phyloP scores from a whole-genome alignment of 2,113 vertebrate species.

The Columba janthina region DNA sequence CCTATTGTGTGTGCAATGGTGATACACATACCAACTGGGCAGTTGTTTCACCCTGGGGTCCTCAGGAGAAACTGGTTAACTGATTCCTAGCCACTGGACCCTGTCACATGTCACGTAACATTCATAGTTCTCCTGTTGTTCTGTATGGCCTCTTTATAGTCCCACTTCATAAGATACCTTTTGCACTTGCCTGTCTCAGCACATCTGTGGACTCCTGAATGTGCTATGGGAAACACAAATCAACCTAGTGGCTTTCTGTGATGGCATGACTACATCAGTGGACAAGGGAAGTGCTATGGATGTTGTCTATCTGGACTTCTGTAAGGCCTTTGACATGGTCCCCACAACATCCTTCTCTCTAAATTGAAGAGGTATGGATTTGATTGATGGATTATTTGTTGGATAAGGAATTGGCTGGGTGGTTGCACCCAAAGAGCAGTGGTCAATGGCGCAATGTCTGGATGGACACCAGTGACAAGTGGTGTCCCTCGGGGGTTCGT shows the following conservation, averaged over 20 bases:
- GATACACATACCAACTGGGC: not conserved
- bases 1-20: not conserved
- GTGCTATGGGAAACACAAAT: not conserved
- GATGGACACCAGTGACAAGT: not conserved
- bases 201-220: not conserved
- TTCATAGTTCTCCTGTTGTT: not conserved
- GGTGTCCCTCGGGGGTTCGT: not conserved
- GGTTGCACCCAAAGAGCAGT: accelerated
- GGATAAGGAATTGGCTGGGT: not conserved
- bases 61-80: not conserved
- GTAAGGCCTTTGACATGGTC: not conserved
- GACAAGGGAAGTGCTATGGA: accelerated
- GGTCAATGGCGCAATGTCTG: not conserved
- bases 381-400: not conserved
- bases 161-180: not conserved
- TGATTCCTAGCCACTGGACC: not conserved
- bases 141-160: not conserved
- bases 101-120: not conserved
- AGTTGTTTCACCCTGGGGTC: not conserved
- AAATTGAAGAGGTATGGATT: not conserved
- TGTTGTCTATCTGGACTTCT: not conserved
- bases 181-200: not conserved
- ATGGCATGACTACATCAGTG: not conserved
- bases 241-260: not conserved
- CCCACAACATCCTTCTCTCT: not conserved